Percentiles rank a stretch among this genome's conserved stretches.
phyloP scores from a whole-genome alignment of 2,888 invertebrate species.

The Chrysodeixis includens region DNA sequence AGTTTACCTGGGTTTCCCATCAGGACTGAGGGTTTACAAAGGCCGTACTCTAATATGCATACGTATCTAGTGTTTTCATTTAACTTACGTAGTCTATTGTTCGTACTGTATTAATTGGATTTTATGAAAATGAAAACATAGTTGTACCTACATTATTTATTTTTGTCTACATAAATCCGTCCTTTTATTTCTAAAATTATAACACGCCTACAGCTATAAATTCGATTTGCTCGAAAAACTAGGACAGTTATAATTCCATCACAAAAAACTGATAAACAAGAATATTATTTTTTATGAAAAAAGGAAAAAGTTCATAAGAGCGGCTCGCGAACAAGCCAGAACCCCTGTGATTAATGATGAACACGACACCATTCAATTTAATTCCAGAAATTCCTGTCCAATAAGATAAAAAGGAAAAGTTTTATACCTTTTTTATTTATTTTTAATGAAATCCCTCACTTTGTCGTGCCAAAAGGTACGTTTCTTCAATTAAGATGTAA shows the following conservation, averaged over 20 bases:
- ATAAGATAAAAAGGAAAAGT: conserved; percentile 71
- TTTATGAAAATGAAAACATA: conserved; percentile 20
- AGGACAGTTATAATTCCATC: conserved; percentile 22
- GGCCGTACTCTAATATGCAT: background rate
- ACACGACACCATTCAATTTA: conserved; percentile 80
- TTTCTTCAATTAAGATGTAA: conserved; percentile 55
- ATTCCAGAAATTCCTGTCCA: conserved; percentile 74
- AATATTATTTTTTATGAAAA: conserved; percentile 60
- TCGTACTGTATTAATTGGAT: conserved; percentile 37
- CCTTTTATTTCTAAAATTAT: background rate
- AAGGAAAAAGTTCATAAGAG: conserved; percentile 68
- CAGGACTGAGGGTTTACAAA: background rate
- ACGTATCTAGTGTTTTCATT: conserved; percentile 2
- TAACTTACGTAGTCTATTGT: conserved; percentile 1
- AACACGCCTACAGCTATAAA: background rate
- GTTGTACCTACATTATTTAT: conserved; percentile 6
- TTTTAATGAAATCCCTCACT: conserved; percentile 57
- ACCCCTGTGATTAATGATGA: conserved; percentile 78
- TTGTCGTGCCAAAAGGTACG: conserved; percentile 52
- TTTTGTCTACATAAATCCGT: conserved; percentile 35
- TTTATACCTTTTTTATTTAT: conserved; percentile 62
- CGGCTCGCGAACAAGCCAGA: conserved; percentile 68
- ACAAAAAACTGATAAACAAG: conserved; percentile 53
- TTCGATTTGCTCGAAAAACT: conserved; percentile 14
- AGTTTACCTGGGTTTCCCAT: conserved; percentile 2